Evolutionary conservation across 2,888 invertebrate genomes (phyloP).

Genomic region (Desoria tigrina): DNA sequence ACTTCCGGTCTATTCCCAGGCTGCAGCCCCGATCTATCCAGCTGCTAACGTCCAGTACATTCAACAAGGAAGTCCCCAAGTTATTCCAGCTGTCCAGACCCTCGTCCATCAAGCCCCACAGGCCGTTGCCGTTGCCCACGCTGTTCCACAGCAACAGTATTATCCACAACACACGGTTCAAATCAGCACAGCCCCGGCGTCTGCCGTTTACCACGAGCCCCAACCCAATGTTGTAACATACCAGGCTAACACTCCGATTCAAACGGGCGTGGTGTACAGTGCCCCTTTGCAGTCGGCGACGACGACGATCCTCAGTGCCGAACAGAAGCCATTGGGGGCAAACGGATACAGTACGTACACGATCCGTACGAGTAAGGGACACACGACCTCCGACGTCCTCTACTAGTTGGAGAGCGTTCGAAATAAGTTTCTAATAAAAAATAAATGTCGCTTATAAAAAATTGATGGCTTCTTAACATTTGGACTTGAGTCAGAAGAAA

Average conservation of each 20-base stretch:
- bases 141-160: conserved; percentile 42
- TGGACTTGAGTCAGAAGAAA: no score
- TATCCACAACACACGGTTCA: conserved; percentile 22
- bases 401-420: conserved; percentile 30
- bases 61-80: conserved; percentile 35
- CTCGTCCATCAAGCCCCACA: conserved; percentile 17
- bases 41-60: conserved; percentile 23
- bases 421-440: no score
- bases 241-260: conserved; percentile 5
- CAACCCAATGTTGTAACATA: background rate
- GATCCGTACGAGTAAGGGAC: conserved; percentile 46
- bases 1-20: background rate
- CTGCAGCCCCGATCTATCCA: conserved; percentile 16
- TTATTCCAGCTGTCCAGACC: conserved; percentile 29
- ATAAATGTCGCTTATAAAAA: no score
- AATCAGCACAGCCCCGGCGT: background rate
- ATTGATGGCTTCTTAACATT: no score
- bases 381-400: conserved; percentile 42
- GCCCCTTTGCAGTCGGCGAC: conserved; percentile 26
- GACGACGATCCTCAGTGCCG: conserved; percentile 19
- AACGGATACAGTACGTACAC: conserved; percentile 49
- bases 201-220: background rate
- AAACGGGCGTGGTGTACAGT: conserved; percentile 40
- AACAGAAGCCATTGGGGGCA: conserved; percentile 37
- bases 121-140: conserved; percentile 34